phyloP scores from a whole-genome alignment of 2,797 vertebrate genomes.

The Notolabrus celidotus region DNA sequence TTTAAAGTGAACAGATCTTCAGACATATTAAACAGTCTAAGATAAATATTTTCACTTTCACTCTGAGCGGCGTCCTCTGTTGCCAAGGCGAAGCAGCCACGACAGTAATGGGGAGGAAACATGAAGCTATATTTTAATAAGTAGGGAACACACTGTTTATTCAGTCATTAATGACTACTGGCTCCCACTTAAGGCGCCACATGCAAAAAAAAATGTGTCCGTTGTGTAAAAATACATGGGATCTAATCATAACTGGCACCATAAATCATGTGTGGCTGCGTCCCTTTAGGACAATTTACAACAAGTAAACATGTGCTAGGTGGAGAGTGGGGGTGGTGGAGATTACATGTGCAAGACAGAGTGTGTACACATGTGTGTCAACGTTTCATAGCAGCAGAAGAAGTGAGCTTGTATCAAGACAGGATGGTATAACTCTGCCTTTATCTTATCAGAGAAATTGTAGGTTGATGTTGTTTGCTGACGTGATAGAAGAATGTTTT shows the following conservation, averaged over 20 bases:
- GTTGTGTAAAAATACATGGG: constrained; percentile 68
- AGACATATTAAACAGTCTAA: constrained; percentile 51
- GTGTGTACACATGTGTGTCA: constrained; percentile 36
- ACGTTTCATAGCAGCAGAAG: constrained; percentile 35
- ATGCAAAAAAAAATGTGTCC: constrained; percentile 58
- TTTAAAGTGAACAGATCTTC: constrained; percentile 48
- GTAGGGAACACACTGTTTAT: constrained; percentile 54
- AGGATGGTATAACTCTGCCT: constrained; percentile 45
- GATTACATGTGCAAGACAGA: constrained; percentile 40
- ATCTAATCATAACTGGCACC: constrained; percentile 74
- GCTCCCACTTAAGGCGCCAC: constrained; percentile 61
- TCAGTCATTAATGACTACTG: constrained; percentile 67
- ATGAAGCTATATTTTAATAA: constrained; percentile 55
- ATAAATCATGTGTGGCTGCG: constrained; percentile 66
- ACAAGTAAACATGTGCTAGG: constrained; percentile 58
- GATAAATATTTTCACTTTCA: constrained; percentile 68
- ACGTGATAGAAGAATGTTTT: constrained; percentile 46
- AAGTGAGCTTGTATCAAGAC: constrained; percentile 9
- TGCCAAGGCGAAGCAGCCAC: constrained; percentile 53
- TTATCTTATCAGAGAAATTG: constrained; percentile 50
- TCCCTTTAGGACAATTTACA: constrained; percentile 75
- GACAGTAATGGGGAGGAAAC: constrained; percentile 56
- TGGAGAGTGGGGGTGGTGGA: constrained; percentile 46
- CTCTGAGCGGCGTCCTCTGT: constrained; percentile 44
- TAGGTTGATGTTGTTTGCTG: constrained; percentile 43